Base-by-base conservation (phyloP, 2,888 invertebrate genomes). In the Sympetrum striolatum region DNA sequence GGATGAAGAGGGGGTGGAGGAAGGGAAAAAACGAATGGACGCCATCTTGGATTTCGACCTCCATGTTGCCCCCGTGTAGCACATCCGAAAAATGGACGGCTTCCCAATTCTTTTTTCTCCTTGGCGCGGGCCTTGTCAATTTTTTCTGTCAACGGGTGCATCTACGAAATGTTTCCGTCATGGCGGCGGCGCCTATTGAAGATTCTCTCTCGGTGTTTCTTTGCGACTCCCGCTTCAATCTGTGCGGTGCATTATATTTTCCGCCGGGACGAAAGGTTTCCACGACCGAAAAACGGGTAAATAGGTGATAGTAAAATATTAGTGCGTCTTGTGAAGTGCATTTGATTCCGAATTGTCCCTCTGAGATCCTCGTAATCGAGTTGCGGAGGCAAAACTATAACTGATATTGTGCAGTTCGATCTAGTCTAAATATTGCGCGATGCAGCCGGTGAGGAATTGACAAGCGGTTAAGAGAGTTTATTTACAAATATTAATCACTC, bases 31-130 rank as follows among this genome's bases (percentile, higher is more conserved):
- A 31, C 37, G 60, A 22, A 60, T 60, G 58, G 37, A n/a, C 86
- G 86, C 86, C 86, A 86, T 86, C 86, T 86, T 86, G 86, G 60
- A 64, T 60, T 64, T 37, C 14, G 37, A n/a, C 37, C 86, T 64
- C 86, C 86, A 64, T 86, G 82, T 58, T 82, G 39, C 44, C 18
- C 37, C 35, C 60, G 60, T 60, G 31, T 60, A 53, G 37, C 82
- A 44, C 82, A 0, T 12, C 64, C 60, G 86, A 35, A 82, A 82
- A 86, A 60, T 58, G 60, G 39, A 25, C 48, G 60, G 25, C 81
- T 81, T 35, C 86, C 37, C 22, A 60, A 6, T 0, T 31, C 35
- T 64, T 39, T 86, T 58, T 86, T 86, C 64, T 37, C 18, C 31
- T 5, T 58, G 60, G 35, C 60, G 37, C 86, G 14, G 64, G 86